Conservation (phyloP, 2,888 invertebrate genomes). For the Nipponacmea schrenckii region DNA sequence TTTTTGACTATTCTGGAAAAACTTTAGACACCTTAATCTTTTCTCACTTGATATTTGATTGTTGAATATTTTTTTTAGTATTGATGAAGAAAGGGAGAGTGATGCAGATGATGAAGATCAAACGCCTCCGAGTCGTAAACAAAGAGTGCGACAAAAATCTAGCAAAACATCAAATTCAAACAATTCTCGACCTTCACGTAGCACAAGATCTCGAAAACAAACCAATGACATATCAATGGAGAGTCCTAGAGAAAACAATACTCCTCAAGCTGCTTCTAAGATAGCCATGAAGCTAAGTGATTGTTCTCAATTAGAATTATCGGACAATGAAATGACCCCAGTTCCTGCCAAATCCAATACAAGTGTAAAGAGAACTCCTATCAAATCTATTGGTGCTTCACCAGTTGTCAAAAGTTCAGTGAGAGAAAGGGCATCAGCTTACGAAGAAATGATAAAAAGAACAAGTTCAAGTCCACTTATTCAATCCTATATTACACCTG, state of each 20-base stretch:
- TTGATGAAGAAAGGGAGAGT: background rate
- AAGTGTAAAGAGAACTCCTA: background rate
- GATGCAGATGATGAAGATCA: slow-evolving; percentile 13
- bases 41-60: too few species aligned
- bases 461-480: slow-evolving; percentile 22
- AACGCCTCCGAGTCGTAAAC: slow-evolving; percentile 11
- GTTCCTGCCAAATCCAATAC: background rate
- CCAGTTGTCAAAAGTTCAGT: slow-evolving; percentile 23
- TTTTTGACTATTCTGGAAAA: too few species aligned
- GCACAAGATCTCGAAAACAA: slow-evolving; percentile 2
- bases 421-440: slow-evolving; percentile 39
- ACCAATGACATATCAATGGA: background rate
- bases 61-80: too few species aligned
- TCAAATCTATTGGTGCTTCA: background rate
- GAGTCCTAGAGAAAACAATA: background rate
- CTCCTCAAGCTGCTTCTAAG: background rate
- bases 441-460: slow-evolving; percentile 39
- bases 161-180: background rate
- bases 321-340: background rate
- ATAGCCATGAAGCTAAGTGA: background rate
- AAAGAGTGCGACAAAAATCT: slow-evolving; percentile 10
- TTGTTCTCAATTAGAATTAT: slow-evolving; percentile 1
- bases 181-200: background rate
- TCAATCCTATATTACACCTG: background rate
- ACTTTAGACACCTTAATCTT: too few species aligned